Conservation (phyloP, 23 tunicate genomes). For the Corella eumyota region DNA sequence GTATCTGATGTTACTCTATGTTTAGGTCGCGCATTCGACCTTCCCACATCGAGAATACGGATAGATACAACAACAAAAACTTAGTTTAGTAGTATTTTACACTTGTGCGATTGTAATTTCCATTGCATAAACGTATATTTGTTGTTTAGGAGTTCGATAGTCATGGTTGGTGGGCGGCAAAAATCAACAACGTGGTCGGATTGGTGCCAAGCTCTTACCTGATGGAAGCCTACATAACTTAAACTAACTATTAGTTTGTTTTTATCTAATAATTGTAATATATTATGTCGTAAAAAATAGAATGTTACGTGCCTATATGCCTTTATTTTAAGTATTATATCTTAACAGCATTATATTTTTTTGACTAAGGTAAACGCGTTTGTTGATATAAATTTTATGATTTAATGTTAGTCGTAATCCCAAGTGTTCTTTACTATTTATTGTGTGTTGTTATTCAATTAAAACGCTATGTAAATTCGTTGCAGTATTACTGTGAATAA, state of each 20-base stretch:
- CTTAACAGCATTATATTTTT: too few relatives aligned
- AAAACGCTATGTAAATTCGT: too few relatives aligned
- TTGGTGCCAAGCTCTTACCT: slow-evolving; percentile 68
- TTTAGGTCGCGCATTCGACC: neutral
- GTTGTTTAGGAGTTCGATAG: slow-evolving; percentile 57
- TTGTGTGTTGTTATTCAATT: too few relatives aligned
- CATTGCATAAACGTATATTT: neutral
- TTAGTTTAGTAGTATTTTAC: neutral
- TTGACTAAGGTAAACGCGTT: too few relatives aligned
- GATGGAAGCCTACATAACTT: slow-evolving; percentile 75
- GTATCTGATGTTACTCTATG: neutral
- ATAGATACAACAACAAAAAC: neutral
- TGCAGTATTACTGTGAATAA: too few relatives aligned
- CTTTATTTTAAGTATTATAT: too few relatives aligned
- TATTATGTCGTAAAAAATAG: neutral
- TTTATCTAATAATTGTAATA: neutral
- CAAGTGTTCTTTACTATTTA: too few relatives aligned
- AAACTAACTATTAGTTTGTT: neutral
- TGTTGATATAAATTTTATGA: too few relatives aligned
- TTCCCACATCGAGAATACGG: neutral
- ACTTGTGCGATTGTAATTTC: neutral
- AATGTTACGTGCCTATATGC: too few relatives aligned
- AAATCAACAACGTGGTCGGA: slow-evolving; percentile 28
- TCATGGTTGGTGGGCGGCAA: slow-evolving; percentile 89
- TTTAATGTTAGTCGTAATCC: too few relatives aligned